These are phyloP conservation scores for Branchellion lobata DNA, from an alignment of 2,888 invertebrate genomes.

Conservation along the genomic window DNA sequence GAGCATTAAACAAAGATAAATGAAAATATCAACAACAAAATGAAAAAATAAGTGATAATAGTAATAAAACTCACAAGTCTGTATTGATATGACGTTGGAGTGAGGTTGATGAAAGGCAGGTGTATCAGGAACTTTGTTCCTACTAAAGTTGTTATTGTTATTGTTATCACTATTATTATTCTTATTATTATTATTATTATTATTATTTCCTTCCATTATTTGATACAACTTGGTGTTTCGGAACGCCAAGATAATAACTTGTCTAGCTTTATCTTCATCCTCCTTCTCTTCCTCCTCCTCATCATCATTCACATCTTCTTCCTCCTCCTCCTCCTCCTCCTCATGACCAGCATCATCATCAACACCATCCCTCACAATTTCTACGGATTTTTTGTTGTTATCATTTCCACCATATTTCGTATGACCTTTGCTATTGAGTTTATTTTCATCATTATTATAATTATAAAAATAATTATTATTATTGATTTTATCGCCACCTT, in stretches of 20 bases:
- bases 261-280: too few relatives aligned
- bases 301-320: too few relatives aligned
- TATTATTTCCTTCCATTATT: neutral
- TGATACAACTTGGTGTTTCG: too few relatives aligned
- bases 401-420: neutral
- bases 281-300: too few relatives aligned
- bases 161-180: neutral
- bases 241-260: too few relatives aligned
- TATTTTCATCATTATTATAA: neutral
- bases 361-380: neutral
- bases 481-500: neutral
- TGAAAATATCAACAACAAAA: too few relatives aligned
- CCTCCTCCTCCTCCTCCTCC: too few relatives aligned
- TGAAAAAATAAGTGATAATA: too few relatives aligned
- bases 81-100: neutral
- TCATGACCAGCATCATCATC: neutral
- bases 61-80: too few relatives aligned
- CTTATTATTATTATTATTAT: conserved; percentile 4
- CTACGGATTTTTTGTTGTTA: neutral
- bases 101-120: neutral
- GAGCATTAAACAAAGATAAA: too few relatives aligned
- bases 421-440: neutral
- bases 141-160: neutral
- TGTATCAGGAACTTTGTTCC: neutral
- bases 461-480: neutral